These are phyloP conservation scores for Percopsis transmontana DNA, from an alignment of 2,113 vertebrate species.

Conservation along the genomic window DNA sequence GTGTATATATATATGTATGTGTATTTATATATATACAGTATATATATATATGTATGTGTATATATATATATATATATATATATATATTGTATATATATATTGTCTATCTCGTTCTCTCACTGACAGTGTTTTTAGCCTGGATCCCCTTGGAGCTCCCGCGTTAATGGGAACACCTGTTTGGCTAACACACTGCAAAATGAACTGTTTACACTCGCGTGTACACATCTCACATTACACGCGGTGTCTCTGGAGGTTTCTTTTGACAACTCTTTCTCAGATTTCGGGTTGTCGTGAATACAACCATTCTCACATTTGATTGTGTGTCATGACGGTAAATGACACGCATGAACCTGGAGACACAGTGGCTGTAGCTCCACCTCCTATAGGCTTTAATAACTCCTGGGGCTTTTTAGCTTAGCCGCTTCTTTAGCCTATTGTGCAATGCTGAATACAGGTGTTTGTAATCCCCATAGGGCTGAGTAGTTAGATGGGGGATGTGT, in stretches of 20 bases:
- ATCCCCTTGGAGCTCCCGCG: conserved; percentile 54
- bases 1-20: too few relatives aligned
- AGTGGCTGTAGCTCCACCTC: conserved; percentile 20
- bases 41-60: background rate
- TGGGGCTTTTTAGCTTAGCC: conserved; percentile 67
- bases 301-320: conserved; percentile 46
- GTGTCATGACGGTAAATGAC: conserved; percentile 18
- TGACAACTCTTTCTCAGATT: conserved; percentile 42
- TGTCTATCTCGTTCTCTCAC: conserved; percentile 1
- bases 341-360: conserved; percentile 33
- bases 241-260: conserved; percentile 26
- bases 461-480: conserved; percentile 67
- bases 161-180: conserved; percentile 74
- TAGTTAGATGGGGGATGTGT: conserved; percentile 51
- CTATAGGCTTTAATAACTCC: conserved; percentile 54
- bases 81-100: background rate
- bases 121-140: conserved; percentile 29
- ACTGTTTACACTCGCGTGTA: conserved; percentile 51
- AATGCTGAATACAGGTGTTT: conserved; percentile 76
- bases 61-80: too few relatives aligned
- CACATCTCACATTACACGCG: conserved; percentile 37
- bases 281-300: conserved; percentile 39
- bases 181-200: conserved; percentile 60
- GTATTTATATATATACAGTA: too few relatives aligned
- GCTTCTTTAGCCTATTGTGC: conserved; percentile 72